These are phyloP conservation scores for Acrobeloides nanus DNA, from an alignment of 2,888 invertebrate species.

Conservation along the genomic window DNA sequence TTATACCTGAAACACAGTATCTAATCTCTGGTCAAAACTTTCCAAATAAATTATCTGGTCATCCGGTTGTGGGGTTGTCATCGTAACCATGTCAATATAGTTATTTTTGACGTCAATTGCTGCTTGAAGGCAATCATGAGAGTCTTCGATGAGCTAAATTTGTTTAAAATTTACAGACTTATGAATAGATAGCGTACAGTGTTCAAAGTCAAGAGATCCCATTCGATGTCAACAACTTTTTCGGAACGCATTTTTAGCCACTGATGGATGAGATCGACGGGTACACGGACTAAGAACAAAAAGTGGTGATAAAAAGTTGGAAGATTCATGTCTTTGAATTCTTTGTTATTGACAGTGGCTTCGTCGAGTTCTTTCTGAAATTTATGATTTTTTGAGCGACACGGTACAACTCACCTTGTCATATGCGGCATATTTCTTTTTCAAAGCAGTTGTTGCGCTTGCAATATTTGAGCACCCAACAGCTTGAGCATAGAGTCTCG, in stretches of 20 bases:
- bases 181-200: slow-evolving; percentile 18
- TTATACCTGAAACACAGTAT: slow-evolving; percentile 28
- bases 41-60: slow-evolving; percentile 11
- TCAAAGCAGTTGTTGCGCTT: slow-evolving; percentile 1
- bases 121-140: slow-evolving; percentile 78
- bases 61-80: slow-evolving; percentile 41
- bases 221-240: slow-evolving; percentile 64
- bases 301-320: slow-evolving; percentile 78
- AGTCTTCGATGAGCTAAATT: slow-evolving; percentile 69
- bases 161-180: neutral
- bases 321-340: slow-evolving; percentile 69
- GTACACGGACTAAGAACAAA: slow-evolving; percentile 75
- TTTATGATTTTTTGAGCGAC: too few species aligned
- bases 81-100: slow-evolving; percentile 58
- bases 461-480: slow-evolving; percentile 11
- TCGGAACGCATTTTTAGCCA: slow-evolving; percentile 73
- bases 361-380: neutral
- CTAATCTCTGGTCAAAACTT: slow-evolving; percentile 32
- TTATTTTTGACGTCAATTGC: slow-evolving; percentile 74
- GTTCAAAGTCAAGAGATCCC: slow-evolving; percentile 39
- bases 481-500: slow-evolving; percentile 33
- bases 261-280: slow-evolving; percentile 84
- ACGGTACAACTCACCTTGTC: too few species aligned
- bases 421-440: too few species aligned
- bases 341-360: slow-evolving; percentile 65